These are phyloP conservation scores for Botrylloides violaceus DNA, from an alignment of 23 tunicate genomes.

Conservation along the genomic window DNA sequence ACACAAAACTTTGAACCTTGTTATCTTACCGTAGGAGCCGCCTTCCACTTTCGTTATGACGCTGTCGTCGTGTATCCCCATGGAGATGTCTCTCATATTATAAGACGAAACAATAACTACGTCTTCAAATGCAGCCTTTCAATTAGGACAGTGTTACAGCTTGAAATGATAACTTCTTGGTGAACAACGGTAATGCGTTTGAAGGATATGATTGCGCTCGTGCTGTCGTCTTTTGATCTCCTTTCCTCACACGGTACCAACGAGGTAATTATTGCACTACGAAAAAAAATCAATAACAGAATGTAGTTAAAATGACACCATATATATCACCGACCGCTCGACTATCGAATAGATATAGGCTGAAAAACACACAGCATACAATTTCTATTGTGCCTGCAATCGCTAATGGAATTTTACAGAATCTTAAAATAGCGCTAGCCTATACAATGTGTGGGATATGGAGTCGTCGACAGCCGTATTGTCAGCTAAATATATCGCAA, in stretches of 20 bases:
- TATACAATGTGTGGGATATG: too few species aligned
- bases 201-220: not conserved
- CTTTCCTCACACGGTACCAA: not conserved
- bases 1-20: too few species aligned
- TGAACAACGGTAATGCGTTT: not conserved
- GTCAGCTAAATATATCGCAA: not conserved
- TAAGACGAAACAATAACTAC: not conserved
- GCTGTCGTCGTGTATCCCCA: constrained; percentile 22
- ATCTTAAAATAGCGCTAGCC: not conserved
- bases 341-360: too few species aligned
- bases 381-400: not conserved
- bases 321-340: too few species aligned
- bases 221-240: constrained; percentile 3
- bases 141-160: not conserved
- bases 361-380: not conserved
- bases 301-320: not conserved
- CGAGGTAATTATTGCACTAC: constrained; percentile 74
- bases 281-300: constrained; percentile 24
- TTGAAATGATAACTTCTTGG: not conserved
- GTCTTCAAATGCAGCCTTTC: constrained; percentile 4
- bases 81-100: constrained; percentile 20
- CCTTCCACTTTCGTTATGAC: constrained; percentile 4
- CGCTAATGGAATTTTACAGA: not conserved
- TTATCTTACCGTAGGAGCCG: constrained; percentile 13
- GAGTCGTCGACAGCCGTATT: too few species aligned